Base-by-base conservation (phyloP, 2,797 vertebrate species). In the Sebastolobus altivelis region DNA sequence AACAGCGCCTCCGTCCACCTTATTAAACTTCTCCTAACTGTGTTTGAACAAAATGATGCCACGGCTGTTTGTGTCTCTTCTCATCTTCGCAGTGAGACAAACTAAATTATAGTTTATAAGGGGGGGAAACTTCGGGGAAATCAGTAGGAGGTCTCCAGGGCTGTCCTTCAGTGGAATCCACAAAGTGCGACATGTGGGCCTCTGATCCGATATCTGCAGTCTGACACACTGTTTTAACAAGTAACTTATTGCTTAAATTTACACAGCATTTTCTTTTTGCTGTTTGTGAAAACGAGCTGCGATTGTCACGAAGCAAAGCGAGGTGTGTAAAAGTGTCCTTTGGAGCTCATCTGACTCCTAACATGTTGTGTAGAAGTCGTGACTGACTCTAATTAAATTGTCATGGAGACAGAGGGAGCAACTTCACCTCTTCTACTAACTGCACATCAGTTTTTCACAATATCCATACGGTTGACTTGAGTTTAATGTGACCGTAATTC, bases 311-410 rank as follows among this genome's bases (percentile, higher is more conserved):
- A 81, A n/a, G n/a, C 63, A 83, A 61, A 76, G 1, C 10, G 61
- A 86, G 78, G 75, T 81, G 77, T 80, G 71, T 69, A 60, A 75
- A 82, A 65, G 59, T 82, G 61, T 60, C 83, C 59, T 75, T 10
- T 74, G 46, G 56, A 80, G 77, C 61, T 72, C 79, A 74, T 65
- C 25, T 65, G 67, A 85, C 75, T 88, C 74, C 81, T 78, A 84
- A 43, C 37, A 43, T 20, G n/a, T 88, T 85, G 77, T 77, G 74
- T 75, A 74, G 83, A 87, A 89, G 86, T 88, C 70, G 72, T 85
- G 85, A 91, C 82, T 76, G 83, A 82, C 73, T 52, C 68, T 83
- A 80, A 84, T 89, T 75, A 77, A 83, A 89, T 71, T 77, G 83
- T 83, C 79, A 90, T 81, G 84, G 71, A 84, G 84, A 91, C 75